Evolutionary conservation across 2,888 invertebrate genomes (phyloP).

Genomic region (Nemurella pictetii): DNA sequence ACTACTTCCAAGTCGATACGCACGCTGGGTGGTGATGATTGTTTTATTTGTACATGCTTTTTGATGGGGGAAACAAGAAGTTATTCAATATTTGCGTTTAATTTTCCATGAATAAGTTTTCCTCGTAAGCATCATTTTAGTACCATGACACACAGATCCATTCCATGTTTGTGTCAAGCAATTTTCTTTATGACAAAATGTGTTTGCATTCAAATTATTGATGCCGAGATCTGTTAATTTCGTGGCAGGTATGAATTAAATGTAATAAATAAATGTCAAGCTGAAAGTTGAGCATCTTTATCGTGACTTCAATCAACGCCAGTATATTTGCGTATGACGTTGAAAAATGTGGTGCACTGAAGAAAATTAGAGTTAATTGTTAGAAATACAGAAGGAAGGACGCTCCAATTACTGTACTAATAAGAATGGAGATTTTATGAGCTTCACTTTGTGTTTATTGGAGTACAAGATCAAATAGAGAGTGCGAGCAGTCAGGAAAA

Average conservation of each 20-base stretch:
- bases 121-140: not conserved
- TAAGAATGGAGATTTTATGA: not conserved
- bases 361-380: too few relatives aligned
- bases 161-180: not conserved
- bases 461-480: conserved; percentile 47
- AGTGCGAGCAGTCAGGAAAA: conserved; percentile 67
- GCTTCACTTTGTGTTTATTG: not conserved
- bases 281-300: too few relatives aligned
- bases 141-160: not conserved
- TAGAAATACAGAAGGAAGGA: too few relatives aligned
- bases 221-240: too few relatives aligned
- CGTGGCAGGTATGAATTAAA: too few relatives aligned
- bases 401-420: too few relatives aligned
- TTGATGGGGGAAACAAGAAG: not conserved
- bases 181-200: not conserved
- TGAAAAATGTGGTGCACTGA: too few relatives aligned
- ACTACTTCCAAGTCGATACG: not conserved
- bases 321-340: too few relatives aligned
- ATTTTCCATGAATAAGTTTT: not conserved
- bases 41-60: not conserved
- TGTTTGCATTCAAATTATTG: too few relatives aligned
- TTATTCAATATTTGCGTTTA: not conserved
- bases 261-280: too few relatives aligned
- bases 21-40: not conserved
- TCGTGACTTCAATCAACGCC: too few relatives aligned